Evolutionary conservation across 2,888 invertebrate species (phyloP).

Genomic region (Phaonia tiefii): DNA sequence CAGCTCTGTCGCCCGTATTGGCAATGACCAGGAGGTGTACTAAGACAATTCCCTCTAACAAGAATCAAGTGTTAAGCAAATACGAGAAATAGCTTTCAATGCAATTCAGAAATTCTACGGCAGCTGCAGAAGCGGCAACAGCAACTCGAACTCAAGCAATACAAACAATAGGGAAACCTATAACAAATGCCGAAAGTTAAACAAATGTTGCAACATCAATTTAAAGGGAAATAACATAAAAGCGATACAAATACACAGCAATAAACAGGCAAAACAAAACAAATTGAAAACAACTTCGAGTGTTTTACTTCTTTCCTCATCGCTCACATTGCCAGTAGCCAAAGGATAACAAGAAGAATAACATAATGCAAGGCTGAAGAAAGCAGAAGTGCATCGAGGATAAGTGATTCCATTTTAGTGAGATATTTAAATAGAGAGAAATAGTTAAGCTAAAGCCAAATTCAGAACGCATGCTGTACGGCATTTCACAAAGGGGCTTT

Average conservation of each 20-base stretch:
- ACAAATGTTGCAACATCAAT: conserved; percentile 26
- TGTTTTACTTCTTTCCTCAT: too few species aligned
- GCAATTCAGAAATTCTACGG: conserved; percentile 8
- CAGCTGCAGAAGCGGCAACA: background rate
- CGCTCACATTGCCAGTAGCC: too few species aligned
- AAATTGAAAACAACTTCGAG: too few species aligned
- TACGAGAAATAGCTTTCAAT: conserved; percentile 9
- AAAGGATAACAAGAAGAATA: too few species aligned
- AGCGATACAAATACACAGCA: conserved; percentile 12
- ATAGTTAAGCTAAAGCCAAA: too few species aligned
- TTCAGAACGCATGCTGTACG: too few species aligned
- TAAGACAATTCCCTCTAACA: conserved; percentile 32
- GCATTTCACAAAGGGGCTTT: too few species aligned
- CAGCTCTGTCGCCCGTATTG: background rate
- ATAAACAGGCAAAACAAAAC: background rate
- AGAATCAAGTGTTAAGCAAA: conserved; percentile 46
- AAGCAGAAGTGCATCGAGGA: background rate
- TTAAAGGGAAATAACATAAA: conserved; percentile 12
- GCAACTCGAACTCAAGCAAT: background rate
- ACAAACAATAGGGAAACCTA: background rate
- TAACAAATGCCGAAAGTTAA: conserved; percentile 13
- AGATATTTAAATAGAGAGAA: too few species aligned
- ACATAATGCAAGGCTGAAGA: background rate
- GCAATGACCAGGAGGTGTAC: conserved; percentile 4
- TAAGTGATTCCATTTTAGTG: conserved; percentile 3